phyloP scores from a whole-genome alignment of 1,140 invertebrate species.

The Drosophila triauraria region DNA sequence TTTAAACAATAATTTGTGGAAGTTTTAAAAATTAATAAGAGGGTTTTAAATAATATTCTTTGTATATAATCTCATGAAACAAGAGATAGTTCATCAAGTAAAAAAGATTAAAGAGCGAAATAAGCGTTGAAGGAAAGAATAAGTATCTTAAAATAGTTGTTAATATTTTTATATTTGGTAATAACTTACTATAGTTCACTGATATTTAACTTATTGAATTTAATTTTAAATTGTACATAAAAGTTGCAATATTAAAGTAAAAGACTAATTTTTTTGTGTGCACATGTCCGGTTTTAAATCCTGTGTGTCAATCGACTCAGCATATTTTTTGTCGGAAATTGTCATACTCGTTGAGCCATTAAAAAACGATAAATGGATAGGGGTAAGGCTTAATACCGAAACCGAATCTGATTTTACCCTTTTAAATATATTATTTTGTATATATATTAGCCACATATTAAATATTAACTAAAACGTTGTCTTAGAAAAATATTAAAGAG shows the following conservation, averaged over 20 bases:
- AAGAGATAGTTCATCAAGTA: no score
- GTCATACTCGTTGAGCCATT: not conserved
- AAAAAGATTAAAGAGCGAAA: not conserved
- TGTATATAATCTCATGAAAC: no score
- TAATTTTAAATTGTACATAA: not conserved
- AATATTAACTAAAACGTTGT: not conserved
- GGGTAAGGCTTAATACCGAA: not conserved
- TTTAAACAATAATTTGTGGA: not conserved
- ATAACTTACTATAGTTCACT: not conserved
- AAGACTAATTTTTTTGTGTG: not conserved
- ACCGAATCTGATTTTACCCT: not conserved
- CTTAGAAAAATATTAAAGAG: not conserved
- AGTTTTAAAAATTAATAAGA: not conserved
- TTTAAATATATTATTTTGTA: not conserved
- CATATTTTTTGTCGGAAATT: slow-evolving; percentile 11
- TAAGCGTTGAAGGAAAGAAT: not conserved
- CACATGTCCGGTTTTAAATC: not conserved
- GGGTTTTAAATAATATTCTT: not conserved
- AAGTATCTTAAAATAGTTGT: not conserved
- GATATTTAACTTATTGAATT: not conserved
- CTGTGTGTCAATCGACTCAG: not conserved
- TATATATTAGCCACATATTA: no score
- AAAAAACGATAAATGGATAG: not conserved
- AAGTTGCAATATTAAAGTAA: not conserved
- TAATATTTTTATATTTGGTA: not conserved